A percentile compares a stretch with the other conserved stretches of the same genome.
Evolutionary conservation across 2,797 vertebrate species (phyloP).

Genomic region (Fistularia commersonii): DNA sequence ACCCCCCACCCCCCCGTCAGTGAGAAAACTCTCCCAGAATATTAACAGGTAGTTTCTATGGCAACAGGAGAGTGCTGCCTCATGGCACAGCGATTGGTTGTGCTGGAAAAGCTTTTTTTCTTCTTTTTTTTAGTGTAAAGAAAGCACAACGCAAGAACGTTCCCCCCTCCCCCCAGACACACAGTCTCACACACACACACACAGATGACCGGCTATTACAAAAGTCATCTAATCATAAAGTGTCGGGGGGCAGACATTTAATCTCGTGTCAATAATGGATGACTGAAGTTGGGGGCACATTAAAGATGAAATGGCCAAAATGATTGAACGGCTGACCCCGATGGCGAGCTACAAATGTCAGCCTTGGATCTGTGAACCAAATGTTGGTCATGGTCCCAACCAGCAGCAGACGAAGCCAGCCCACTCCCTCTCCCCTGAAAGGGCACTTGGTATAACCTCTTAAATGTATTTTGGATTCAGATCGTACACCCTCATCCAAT

Average conservation of each 20-base stretch:
- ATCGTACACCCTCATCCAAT: no score
- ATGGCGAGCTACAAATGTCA: slow-evolving; percentile 50
- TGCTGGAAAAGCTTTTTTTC: slow-evolving; percentile 13
- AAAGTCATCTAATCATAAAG: slow-evolving; percentile 24
- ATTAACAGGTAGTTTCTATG: slow-evolving; percentile 80
- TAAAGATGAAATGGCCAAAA: slow-evolving; percentile 49
- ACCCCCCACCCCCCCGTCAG: slow-evolving; percentile 24
- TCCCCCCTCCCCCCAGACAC: neutral
- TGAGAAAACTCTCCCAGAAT: slow-evolving; percentile 72
- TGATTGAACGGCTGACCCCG: slow-evolving; percentile 46
- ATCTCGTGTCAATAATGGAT: slow-evolving; percentile 57
- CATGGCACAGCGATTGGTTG: slow-evolving; percentile 60
- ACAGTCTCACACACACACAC: slow-evolving; percentile 20
- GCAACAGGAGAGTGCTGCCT: slow-evolving; percentile 72
- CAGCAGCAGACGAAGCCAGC: neutral
- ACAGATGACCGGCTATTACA: slow-evolving; percentile 20
- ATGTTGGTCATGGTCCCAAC: slow-evolving; percentile 19
- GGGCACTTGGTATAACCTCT: no score
- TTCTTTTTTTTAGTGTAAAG: slow-evolving; percentile 33
- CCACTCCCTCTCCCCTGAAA: no score
- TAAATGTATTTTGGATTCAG: no score
- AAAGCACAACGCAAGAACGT: slow-evolving; percentile 20
- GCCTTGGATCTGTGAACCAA: slow-evolving; percentile 32
- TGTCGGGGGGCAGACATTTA: slow-evolving; percentile 47
- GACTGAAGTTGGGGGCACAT: slow-evolving; percentile 44